Conservation (phyloP, 2,113 vertebrate species). For the Caranx melampygus region DNA sequence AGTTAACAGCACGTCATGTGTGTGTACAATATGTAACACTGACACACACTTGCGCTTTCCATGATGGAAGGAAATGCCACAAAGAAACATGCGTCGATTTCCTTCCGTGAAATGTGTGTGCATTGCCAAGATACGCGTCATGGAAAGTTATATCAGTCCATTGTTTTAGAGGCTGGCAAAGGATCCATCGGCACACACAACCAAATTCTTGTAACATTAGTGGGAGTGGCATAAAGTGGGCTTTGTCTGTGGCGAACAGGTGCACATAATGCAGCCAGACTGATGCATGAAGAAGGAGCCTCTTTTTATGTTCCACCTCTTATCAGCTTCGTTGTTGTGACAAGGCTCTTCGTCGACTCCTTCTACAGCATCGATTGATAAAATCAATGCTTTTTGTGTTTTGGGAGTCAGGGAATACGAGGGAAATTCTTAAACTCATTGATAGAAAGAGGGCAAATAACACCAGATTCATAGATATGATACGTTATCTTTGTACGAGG, state of each 20-base stretch:
- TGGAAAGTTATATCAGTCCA: background rate
- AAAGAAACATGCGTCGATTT: background rate
- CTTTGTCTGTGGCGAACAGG: background rate
- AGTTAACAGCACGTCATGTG: constrained; percentile 2
- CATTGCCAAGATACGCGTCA: background rate
- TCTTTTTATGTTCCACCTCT: background rate
- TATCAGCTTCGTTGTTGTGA: background rate
- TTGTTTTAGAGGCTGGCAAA: background rate
- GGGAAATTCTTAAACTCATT: background rate
- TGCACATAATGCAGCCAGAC: background rate
- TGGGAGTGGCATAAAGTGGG: background rate
- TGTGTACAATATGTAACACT: constrained; percentile 29
- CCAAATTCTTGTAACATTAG: background rate
- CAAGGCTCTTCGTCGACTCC: background rate
- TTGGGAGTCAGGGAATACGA: background rate
- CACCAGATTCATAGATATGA: background rate
- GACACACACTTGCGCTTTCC: constrained; percentile 54
- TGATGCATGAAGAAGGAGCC: background rate
- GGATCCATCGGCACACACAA: background rate
- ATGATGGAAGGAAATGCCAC: constrained; percentile 46
- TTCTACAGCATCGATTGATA: background rate
- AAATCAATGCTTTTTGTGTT: background rate
- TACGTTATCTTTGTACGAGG: too few relatives aligned
- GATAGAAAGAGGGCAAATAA: background rate
- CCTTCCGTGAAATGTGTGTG: background rate